Percentiles rank a stretch among this genome's conserved stretches.
phyloP scores from a whole-genome alignment of 2,888 invertebrate genomes.

The Eupeodes latifasciatus region DNA sequence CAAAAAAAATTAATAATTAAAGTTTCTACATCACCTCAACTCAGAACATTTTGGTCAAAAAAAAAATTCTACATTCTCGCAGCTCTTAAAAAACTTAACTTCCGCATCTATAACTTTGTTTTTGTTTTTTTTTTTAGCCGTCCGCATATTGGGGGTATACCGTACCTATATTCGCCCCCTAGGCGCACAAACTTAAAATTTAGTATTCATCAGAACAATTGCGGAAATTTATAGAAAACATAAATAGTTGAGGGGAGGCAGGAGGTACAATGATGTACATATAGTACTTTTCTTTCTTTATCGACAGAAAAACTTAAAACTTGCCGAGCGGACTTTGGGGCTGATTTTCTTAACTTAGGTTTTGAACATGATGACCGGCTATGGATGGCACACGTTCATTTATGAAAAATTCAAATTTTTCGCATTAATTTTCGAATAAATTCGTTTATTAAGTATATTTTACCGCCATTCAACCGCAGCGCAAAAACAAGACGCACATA shows the following conservation, averaged over 20 bases:
- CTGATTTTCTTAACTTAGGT: not conserved
- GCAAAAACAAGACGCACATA: constrained; percentile 24
- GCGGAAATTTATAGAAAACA: constrained; percentile 53
- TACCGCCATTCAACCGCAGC: not conserved
- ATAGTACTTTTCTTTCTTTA: not conserved
- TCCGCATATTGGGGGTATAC: not conserved
- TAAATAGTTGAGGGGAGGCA: not conserved
- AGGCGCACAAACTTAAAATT: not conserved
- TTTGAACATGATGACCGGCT: constrained; percentile 50
- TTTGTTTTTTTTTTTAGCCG: not conserved
- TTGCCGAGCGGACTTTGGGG: not conserved
- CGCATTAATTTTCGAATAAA: constrained; percentile 18
- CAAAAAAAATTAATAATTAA: not conserved
- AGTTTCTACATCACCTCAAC: not conserved
- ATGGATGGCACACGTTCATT: constrained; percentile 32
- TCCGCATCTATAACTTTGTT: constrained; percentile 50
- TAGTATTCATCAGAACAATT: constrained; percentile 69
- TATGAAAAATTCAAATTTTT: constrained; percentile 42
- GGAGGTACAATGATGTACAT: not conserved
- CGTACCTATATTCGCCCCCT: not conserved
- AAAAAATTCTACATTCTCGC: constrained; percentile 31
- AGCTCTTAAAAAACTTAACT: constrained; percentile 21
- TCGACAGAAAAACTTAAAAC: constrained; percentile 37
- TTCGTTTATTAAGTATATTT: not conserved
- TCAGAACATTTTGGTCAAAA: constrained; percentile 40